Evolutionary conservation across 2,888 invertebrate genomes (phyloP), one percentile per base, ranked within the genome.

Genomic region (Phlogophora meticulosa): DNA sequence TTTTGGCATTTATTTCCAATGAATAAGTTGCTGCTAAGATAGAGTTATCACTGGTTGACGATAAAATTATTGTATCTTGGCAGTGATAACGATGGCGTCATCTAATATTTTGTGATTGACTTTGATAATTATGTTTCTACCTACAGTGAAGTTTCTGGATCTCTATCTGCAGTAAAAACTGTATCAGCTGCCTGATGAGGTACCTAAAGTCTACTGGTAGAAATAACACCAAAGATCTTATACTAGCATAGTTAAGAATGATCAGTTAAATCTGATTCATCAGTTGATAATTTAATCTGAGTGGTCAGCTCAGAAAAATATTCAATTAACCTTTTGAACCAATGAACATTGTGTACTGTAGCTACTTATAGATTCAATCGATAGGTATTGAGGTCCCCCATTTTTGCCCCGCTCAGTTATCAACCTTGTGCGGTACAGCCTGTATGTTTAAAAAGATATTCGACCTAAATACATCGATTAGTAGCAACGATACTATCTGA

Each of bases 1-100:
- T 78, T 72, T 80, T 62, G 66, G 52, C 46, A 71, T 76, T 80
- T 66, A 62, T 59, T 67, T 56, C 68, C 51, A 59, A 72, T 68
- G 51, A 72, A 70, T 76, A 79, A 66, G 75, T 65, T 69, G 51
- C 64, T 55, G 67, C 52, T 34, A 53, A 63, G 60, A 71, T 74
- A 74, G 46, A 75, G 58, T 65, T 81, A 80, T 78, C 81, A 28
- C 11, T 61, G 36, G 57, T 38, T 55, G 42, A 71, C 34, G 79
- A 78, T 73, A 81, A 73, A 57, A 51, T 2, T 4, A 28, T 65
- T 71, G 57, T 61, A 62, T 61, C 40, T 62, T 57, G 62, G 53
- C 46, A 51, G 52, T 60, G 78, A 78, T 78, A 81, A 67, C 24
- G 46, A 38, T 20, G 46, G 22, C 48, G 62, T 73, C 62, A 55